Percentiles rank a stretch among this genome's conserved stretches.
Conservation (phyloP, 2,888 invertebrate genomes). For the Acanthosepion pharaonis region DNA sequence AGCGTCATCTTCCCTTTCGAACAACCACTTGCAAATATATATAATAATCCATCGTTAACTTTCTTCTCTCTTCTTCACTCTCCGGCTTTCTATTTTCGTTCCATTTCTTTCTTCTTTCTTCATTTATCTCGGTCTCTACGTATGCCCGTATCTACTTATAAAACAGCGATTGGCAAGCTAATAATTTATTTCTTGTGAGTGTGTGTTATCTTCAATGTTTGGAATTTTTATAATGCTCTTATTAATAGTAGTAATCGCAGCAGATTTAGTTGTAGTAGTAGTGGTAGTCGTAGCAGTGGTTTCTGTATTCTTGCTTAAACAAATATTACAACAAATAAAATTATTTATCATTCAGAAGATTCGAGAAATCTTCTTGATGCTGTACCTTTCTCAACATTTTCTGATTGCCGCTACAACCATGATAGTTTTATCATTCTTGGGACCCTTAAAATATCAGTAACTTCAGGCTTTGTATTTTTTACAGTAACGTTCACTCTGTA, state of each 20-base stretch:
- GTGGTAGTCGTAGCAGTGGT: background rate
- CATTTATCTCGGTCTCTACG: no score
- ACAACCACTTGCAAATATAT: background rate
- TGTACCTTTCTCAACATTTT: no score
- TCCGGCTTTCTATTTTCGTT: background rate
- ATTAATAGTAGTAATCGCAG: background rate
- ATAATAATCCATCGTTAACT: background rate
- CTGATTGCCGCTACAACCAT: no score
- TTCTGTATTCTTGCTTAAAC: no score
- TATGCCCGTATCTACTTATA: background rate
- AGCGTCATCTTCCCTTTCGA: background rate
- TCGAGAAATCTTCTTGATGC: no score
- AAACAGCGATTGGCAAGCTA: background rate
- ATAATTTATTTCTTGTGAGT: background rate
- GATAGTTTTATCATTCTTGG: no score
- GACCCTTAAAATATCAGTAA: no score
- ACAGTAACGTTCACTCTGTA: no score
- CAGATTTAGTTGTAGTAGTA: background rate
- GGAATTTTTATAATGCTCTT: background rate
- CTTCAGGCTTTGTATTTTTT: no score
- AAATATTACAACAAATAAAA: no score
- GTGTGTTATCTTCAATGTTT: background rate
- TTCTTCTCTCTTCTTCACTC: background rate
- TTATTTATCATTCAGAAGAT: no score
- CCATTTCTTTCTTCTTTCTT: background rate